phyloP scores from a whole-genome alignment of 2,888 invertebrate species.

The Gonocerus acuteangulatus region DNA sequence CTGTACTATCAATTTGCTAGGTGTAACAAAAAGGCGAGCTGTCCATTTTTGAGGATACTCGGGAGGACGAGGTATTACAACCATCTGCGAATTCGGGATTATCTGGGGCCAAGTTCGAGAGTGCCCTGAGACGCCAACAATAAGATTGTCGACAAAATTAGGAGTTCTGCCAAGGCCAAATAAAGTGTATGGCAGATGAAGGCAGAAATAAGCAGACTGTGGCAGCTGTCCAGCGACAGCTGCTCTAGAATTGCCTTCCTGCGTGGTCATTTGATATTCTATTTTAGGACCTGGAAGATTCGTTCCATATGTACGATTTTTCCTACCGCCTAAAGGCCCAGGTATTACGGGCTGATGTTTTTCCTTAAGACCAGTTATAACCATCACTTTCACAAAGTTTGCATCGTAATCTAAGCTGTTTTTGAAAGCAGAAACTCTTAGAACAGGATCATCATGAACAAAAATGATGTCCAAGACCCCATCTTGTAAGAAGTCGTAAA shows the following conservation, averaged over 20 bases:
- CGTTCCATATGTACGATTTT: slow-evolving; percentile 73
- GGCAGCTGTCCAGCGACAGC: slow-evolving; percentile 82
- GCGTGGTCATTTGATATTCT: slow-evolving; percentile 78
- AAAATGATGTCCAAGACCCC: slow-evolving; percentile 86
- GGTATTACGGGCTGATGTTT: slow-evolving; percentile 54
- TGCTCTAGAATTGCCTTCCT: slow-evolving; percentile 70
- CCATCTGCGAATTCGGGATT: slow-evolving; percentile 96
- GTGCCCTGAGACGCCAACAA: slow-evolving; percentile 55
- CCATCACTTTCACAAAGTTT: slow-evolving; percentile 92
- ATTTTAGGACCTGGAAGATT: slow-evolving; percentile 88
- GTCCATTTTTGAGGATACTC: slow-evolving; percentile 73
- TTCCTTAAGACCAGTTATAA: slow-evolving; percentile 74
- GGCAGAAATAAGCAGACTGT: slow-evolving; percentile 82
- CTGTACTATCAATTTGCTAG: slow-evolving; percentile 84
- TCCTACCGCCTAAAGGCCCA: slow-evolving; percentile 65
- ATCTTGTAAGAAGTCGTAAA: slow-evolving; percentile 91
- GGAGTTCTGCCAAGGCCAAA: slow-evolving; percentile 97
- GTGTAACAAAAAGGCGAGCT: slow-evolving; percentile 87
- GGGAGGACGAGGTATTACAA: slow-evolving; percentile 82
- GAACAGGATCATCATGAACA: slow-evolving; percentile 46
- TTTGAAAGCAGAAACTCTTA: slow-evolving; percentile 65
- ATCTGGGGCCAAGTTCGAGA: slow-evolving; percentile 79
- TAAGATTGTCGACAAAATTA: slow-evolving; percentile 88
- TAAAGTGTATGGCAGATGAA: slow-evolving; percentile 91
- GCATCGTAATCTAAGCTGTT: slow-evolving; percentile 89